Conservation (phyloP, 2,113 vertebrate genomes). For the Trematocara variabile region DNA sequence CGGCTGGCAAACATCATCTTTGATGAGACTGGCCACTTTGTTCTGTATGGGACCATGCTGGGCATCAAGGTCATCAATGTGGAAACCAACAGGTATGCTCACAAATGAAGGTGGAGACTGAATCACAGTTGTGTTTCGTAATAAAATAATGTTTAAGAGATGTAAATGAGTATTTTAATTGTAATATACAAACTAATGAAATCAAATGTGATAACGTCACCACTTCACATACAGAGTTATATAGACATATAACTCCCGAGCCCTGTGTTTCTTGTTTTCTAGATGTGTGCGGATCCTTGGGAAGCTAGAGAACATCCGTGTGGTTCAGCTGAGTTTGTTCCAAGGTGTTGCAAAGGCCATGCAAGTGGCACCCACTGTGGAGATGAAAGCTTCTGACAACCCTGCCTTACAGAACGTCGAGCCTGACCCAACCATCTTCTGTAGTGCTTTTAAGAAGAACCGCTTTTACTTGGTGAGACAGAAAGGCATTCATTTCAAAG, state of each 20-base stretch:
- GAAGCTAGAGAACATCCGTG: slow-evolving; percentile 95
- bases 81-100: slow-evolving; percentile 90
- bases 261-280: not conserved
- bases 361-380: slow-evolving; percentile 86
- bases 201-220: not conserved
- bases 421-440: slow-evolving; percentile 91
- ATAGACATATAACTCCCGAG: not conserved
- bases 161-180: not conserved
- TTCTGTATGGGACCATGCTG: slow-evolving; percentile 97
- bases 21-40: slow-evolving; percentile 97
- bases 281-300: slow-evolving; percentile 96
- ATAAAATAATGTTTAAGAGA: not conserved
- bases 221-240: not conserved
- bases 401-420: slow-evolving; percentile 86
- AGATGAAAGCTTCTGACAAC: slow-evolving; percentile 98
- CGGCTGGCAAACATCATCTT: slow-evolving; percentile 93
- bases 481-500: fast-evolving
- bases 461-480: slow-evolving; percentile 92
- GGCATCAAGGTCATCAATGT: slow-evolving; percentile 99
- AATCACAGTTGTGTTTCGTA: not conserved
- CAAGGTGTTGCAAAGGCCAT: slow-evolving; percentile 89
- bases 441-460: slow-evolving; percentile 97
- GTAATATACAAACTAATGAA: not conserved
- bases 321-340: slow-evolving; percentile 89
- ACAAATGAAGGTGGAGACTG: not conserved